These are phyloP conservation scores for Catamblyrhynchus diadema DNA, from an alignment of 2,797 vertebrate species.

Conservation along the genomic window DNA sequence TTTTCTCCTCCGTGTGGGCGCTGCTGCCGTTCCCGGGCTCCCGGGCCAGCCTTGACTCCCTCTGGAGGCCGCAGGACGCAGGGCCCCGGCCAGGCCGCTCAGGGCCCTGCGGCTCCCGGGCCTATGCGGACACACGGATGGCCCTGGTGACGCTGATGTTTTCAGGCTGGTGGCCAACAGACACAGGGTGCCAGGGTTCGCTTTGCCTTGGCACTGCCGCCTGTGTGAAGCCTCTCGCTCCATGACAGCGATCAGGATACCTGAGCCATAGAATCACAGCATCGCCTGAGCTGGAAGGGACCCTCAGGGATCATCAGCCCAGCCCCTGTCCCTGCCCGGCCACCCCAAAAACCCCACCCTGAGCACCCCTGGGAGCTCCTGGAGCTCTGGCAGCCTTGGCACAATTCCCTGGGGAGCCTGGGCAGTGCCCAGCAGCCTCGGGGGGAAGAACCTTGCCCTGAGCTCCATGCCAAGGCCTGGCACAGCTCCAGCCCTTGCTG, in stretches of 20 bases:
- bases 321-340: fast-evolving
- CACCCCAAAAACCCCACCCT: neutral
- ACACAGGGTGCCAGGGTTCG: neutral
- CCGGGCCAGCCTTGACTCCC: neutral
- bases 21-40: neutral
- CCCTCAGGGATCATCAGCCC: fast-evolving
- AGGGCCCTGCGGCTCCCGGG: fast-evolving
- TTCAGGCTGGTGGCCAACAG: neutral
- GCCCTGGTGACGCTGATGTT: neutral
- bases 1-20: neutral
- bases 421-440: neutral
- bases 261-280: neutral
- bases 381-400: neutral
- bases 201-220: neutral
- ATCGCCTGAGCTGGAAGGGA: neutral
- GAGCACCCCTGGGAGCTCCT: neutral
- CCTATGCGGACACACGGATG: neutral
- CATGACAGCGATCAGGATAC: neutral
- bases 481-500: neutral
- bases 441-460: neutral
- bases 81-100: fast-evolving
- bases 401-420: neutral
- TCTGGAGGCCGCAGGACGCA: neutral
- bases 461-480: neutral
- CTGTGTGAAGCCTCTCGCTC: neutral